Conservation (phyloP, 2,888 invertebrate genomes). For the Drosophila robusta region DNA sequence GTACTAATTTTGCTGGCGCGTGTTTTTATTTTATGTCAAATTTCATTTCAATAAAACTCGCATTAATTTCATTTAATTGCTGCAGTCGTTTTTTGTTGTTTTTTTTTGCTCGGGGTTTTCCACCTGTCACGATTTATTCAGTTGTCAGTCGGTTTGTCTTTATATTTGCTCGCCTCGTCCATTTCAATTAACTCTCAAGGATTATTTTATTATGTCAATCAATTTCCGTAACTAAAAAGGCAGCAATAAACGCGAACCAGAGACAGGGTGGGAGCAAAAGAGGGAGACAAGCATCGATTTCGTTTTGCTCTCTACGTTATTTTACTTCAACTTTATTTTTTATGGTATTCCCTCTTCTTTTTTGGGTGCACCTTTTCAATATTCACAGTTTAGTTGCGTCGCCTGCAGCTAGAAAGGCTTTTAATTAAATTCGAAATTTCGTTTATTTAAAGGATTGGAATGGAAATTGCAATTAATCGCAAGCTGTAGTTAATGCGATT, state of each 20-base stretch:
- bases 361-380: slow-evolving; percentile 20
- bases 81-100: slow-evolving; percentile 42
- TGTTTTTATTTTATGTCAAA: slow-evolving; percentile 56
- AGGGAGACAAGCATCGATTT: slow-evolving; percentile 12
- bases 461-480: slow-evolving; percentile 3
- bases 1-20: no score
- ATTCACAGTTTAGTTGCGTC: slow-evolving; percentile 26
- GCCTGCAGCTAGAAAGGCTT: slow-evolving; percentile 36
- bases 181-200: slow-evolving; percentile 79
- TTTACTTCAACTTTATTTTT: slow-evolving; percentile 10
- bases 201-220: slow-evolving; percentile 81
- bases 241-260: slow-evolving; percentile 52
- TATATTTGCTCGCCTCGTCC: slow-evolving; percentile 57
- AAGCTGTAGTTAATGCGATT: neutral
- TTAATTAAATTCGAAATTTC: slow-evolving; percentile 59
- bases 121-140: slow-evolving; percentile 61
- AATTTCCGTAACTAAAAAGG: slow-evolving; percentile 75
- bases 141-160: slow-evolving; percentile 29
- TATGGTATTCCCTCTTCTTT: neutral
- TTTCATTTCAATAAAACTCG: slow-evolving; percentile 76
- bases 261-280: neutral
- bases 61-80: slow-evolving; percentile 77
- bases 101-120: slow-evolving; percentile 29
- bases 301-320: slow-evolving; percentile 22
- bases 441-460: neutral